Percentiles rank a stretch among this genome's conserved stretches.
Conservation (phyloP, 2,888 invertebrate species). For the Sphaeridia pumilis region DNA sequence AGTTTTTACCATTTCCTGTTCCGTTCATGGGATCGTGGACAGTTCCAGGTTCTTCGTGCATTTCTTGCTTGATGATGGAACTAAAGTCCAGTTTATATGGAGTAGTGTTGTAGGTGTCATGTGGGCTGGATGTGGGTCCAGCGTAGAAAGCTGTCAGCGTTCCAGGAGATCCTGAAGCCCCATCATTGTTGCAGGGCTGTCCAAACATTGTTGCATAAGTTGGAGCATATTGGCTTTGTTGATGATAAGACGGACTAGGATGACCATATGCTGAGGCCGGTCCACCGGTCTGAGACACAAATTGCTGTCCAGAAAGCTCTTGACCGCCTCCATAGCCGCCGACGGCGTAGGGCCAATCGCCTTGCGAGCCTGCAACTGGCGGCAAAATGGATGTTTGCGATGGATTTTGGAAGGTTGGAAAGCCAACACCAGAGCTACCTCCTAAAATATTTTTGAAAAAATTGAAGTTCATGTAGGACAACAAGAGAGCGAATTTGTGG, state of each 20-base stretch:
- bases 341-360: conserved; percentile 29
- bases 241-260: conserved; percentile 19
- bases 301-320: conserved; percentile 21
- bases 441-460: conserved; percentile 20
- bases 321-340: conserved; percentile 18
- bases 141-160: conserved; percentile 24
- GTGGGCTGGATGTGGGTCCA: conserved; percentile 17
- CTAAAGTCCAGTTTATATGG: conserved; percentile 30
- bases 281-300: conserved; percentile 7
- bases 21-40: conserved; percentile 13
- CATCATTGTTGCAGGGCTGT: conserved; percentile 1
- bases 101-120: conserved; percentile 20
- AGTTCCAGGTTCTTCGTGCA: conserved; percentile 21
- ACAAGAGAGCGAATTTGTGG: too few species aligned
- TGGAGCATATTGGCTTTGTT: conserved; percentile 30
- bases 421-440: conserved; percentile 28
- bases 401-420: conserved; percentile 27
- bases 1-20: too few species aligned
- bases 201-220: conserved; percentile 27
- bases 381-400: conserved; percentile 29
- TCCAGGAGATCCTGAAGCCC: conserved; percentile 6
- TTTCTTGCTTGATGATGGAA: conserved; percentile 31
- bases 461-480: too few species aligned
- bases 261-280: conserved; percentile 3
- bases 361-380: conserved; percentile 15